Evolutionary conservation across 2,888 invertebrate species (phyloP), one percentile per base, ranked within the genome.

Genomic region (Calephelis perditalis): DNA sequence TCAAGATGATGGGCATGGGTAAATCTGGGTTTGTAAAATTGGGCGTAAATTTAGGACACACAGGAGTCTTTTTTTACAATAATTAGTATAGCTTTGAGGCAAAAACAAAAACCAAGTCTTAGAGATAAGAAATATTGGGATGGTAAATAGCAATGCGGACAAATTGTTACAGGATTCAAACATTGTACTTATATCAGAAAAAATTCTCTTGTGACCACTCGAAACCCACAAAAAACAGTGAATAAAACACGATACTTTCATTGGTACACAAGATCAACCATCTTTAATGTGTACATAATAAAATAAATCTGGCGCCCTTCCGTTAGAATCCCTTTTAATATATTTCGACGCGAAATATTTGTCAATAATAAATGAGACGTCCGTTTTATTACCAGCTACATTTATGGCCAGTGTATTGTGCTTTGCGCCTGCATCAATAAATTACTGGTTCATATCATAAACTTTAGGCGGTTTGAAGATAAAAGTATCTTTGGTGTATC

Each of bases 361-460:
- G 86, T 88, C 85, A 89, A 88, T 87, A 89, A 87, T 89, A 88
- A 89, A 86, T 88, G 85, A 89, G 88, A 86, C 84, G 86, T 89
- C 79, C 84, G 74, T 84, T 88, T 87, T 88, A 88, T 86, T 81
- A 78, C 76, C 71, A 73, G 77, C 74, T 81, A 82, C 80, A 80
- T 82, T 81, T 78, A 80, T 77, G 70, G 78, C 68, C 73, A 70
- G 72, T 75, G 76, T 73, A 71, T 70, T 77, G 73, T 73, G 77
- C 79, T 76, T 78, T 77, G 76, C 76, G 78, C 71, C 76, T 78
- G 75, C 77, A 79, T 79, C 76, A 78, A 82, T 84, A 80, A 75
- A 76, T 74, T 73, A 69, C 70, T 59, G 69, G 72, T 64, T 44
- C 56, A 64, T 65, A 49, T 55, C 7, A 57, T 26, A 57, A 61